These are phyloP conservation scores for Battus philenor DNA, from an alignment of 1,140 invertebrate species.

Conservation along the genomic window DNA sequence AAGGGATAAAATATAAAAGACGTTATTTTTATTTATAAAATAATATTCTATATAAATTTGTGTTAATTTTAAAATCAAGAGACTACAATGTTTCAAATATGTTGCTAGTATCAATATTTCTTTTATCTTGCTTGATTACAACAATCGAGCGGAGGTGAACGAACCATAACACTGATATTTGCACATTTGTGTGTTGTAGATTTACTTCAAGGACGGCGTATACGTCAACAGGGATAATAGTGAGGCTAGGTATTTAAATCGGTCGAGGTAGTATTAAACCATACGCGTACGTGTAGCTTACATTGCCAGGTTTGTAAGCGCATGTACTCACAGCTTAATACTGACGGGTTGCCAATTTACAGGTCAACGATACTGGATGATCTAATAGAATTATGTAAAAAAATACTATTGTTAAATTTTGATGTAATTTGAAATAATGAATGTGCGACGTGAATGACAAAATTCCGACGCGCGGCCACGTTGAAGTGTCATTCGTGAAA, in stretches of 20 bases:
- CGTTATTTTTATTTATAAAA: too few relatives aligned
- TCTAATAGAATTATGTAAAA: slow-evolving; percentile 5
- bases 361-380: slow-evolving; percentile 31
- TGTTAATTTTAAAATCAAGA: too few relatives aligned
- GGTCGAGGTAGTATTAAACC: slow-evolving; percentile 15
- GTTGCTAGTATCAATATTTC: too few relatives aligned
- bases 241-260: slow-evolving; percentile 21
- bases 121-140: too few relatives aligned
- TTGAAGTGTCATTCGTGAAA: slow-evolving; percentile 28
- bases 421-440: slow-evolving; percentile 5
- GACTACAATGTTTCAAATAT: too few relatives aligned
- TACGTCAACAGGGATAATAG: slow-evolving; percentile 50
- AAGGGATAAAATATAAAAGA: too few relatives aligned
- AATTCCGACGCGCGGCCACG: neutral
- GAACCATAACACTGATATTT: slow-evolving; percentile 47
- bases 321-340: neutral
- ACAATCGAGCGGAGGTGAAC: slow-evolving; percentile 37
- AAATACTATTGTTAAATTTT: slow-evolving; percentile 1
- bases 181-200: slow-evolving; percentile 54
- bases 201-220: slow-evolving; percentile 54
- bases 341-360: slow-evolving; percentile 16
- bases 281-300: slow-evolving; percentile 25
- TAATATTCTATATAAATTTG: too few relatives aligned
- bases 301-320: slow-evolving; percentile 4
- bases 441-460: neutral